Evolutionary conservation across 2,888 invertebrate species (phyloP).

Genomic region (Notodonta ziczac): DNA sequence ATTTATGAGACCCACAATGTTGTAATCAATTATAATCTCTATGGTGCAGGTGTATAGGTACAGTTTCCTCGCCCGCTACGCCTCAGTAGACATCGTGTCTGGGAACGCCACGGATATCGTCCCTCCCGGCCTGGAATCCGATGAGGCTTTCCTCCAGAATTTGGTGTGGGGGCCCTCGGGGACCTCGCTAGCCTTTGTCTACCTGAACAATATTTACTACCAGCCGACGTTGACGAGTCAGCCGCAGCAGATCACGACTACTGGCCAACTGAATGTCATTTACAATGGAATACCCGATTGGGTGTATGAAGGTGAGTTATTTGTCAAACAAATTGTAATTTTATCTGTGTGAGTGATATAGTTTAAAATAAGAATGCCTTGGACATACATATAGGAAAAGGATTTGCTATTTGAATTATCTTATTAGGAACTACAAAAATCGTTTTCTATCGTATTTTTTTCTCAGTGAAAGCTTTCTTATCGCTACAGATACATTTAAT

Average conservation of each 20-base stretch:
- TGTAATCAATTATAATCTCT: neutral
- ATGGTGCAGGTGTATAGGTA: slow-evolving; percentile 89
- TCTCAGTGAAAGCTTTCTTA: no score
- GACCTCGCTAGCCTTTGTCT: slow-evolving; percentile 89
- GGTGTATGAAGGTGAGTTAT: slow-evolving; percentile 93
- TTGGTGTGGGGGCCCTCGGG: slow-evolving; percentile 92
- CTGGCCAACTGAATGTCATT: slow-evolving; percentile 85
- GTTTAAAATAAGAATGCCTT: no score
- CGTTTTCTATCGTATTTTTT: no score
- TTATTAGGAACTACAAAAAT: no score
- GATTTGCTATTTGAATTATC: no score
- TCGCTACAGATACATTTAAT: no score
- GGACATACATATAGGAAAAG: no score
- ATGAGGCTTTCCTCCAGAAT: slow-evolving; percentile 85
- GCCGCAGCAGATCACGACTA: slow-evolving; percentile 85
- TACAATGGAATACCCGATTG: slow-evolving; percentile 96
- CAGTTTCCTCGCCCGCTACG: slow-evolving; percentile 90
- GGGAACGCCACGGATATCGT: slow-evolving; percentile 61
- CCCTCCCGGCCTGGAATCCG: slow-evolving; percentile 53
- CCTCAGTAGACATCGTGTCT: slow-evolving; percentile 86
- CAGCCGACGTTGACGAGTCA: slow-evolving; percentile 77
- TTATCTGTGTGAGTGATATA: no score
- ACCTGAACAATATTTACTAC: slow-evolving; percentile 91
- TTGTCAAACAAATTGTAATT: no score
- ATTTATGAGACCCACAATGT: no score